A percentile compares a stretch with the other conserved stretches of the same genome.
phyloP scores from a whole-genome alignment of 2,113 vertebrate genomes.

The Erythrolamprus reginae region DNA sequence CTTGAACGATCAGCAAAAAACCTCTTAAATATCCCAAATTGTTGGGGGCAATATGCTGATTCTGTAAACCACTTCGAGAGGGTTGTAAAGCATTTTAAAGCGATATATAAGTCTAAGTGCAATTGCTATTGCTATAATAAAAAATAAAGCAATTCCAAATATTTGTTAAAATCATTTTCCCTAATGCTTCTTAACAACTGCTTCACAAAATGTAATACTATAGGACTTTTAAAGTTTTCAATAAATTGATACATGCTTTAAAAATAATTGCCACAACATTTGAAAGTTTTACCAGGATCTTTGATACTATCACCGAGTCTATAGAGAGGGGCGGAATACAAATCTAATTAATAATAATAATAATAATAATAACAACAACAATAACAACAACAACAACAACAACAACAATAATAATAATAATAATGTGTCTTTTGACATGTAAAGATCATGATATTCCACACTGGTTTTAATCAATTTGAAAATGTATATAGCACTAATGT shows the following conservation, averaged over 20 bases:
- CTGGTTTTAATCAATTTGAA: conserved; percentile 40
- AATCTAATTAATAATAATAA: too few species aligned
- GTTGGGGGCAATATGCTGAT: too few species aligned
- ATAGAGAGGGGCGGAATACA: too few species aligned
- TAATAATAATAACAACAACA: too few species aligned
- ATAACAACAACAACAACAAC: too few species aligned
- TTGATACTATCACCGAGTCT: too few species aligned
- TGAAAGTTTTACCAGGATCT: conserved; percentile 42
- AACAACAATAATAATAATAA: too few species aligned
- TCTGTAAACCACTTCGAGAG: too few species aligned
- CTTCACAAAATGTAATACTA: conserved; percentile 37
- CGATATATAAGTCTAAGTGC: too few species aligned
- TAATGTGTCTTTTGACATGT: conserved; percentile 56
- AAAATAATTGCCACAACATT: conserved; percentile 53
- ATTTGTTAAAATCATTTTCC: neutral
- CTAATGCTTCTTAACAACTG: conserved; percentile 33
- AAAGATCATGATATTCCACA: conserved; percentile 51
- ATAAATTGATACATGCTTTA: conserved; percentile 53
- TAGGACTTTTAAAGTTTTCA: conserved; percentile 38
- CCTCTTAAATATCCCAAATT: conserved; percentile 12
- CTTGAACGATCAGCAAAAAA: conserved; percentile 16
- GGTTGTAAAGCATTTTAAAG: too few species aligned
- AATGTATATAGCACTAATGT: conserved; percentile 39
- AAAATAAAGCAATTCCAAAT: neutral
- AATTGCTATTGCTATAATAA: neutral